Evolutionary conservation across 2,113 vertebrate species (phyloP).

Genomic region (Pitta sordida): DNA sequence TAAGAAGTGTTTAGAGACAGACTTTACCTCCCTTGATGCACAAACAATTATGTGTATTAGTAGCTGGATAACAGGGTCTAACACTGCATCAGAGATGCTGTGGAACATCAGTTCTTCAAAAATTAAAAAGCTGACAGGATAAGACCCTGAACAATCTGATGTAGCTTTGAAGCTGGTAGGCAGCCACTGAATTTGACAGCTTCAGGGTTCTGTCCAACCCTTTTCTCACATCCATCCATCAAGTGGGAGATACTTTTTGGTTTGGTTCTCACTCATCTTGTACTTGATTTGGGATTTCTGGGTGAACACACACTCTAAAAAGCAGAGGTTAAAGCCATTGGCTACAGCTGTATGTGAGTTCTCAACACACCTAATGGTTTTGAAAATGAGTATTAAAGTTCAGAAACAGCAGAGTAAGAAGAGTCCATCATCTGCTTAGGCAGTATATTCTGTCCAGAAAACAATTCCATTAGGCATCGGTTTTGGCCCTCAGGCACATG

Average conservation of each 20-base stretch:
- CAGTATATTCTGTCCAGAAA: background rate
- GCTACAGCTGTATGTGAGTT: background rate
- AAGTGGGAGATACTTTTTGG: background rate
- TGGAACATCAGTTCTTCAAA: background rate
- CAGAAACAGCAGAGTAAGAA: background rate
- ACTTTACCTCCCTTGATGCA: background rate
- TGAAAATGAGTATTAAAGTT: background rate
- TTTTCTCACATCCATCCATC: background rate
- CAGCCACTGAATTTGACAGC: background rate
- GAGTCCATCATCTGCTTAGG: background rate
- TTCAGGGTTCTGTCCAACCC: background rate
- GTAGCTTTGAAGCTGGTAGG: background rate
- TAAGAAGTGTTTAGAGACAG: background rate
- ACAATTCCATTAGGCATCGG: background rate
- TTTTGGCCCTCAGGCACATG: background rate
- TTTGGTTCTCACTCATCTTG: background rate
- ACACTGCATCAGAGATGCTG: background rate
- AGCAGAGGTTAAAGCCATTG: background rate
- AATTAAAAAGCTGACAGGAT: background rate
- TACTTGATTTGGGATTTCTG: background rate
- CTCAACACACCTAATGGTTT: background rate
- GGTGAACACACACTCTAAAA: background rate
- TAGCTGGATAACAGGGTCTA: background rate
- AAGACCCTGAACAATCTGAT: background rate
- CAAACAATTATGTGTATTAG: background rate